These are phyloP conservation scores for Hyphantria cunea DNA, from an alignment of 1,140 invertebrate genomes.

Conservation along the genomic window DNA sequence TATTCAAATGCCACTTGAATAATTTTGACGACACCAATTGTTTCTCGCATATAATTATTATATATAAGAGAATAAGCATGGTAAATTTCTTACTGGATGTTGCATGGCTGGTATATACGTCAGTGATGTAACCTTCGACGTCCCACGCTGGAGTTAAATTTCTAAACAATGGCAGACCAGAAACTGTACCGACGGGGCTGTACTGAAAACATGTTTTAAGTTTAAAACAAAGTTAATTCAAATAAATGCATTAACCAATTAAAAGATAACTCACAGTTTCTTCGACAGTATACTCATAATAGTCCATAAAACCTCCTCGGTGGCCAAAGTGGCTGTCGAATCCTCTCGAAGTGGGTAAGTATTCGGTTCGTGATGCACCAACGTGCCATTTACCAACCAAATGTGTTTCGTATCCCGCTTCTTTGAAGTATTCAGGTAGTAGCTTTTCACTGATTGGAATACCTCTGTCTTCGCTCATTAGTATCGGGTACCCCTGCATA, in stretches of 20 bases:
- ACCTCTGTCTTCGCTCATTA: constrained; percentile 63
- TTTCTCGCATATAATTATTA: no score
- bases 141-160: constrained; percentile 84
- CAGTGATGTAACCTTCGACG: constrained; percentile 86
- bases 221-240: no score
- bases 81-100: constrained; percentile 61
- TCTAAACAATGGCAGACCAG: constrained; percentile 86
- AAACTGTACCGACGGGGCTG: constrained; percentile 44
- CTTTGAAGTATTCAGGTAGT: constrained; percentile 89
- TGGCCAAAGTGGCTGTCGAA: constrained; percentile 94
- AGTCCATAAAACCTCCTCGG: constrained; percentile 91
- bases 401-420: constrained; percentile 90
- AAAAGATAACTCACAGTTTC: constrained; percentile 78
- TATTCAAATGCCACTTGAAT: no score
- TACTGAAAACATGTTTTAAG: constrained; percentile 34
- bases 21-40: no score
- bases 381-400: constrained; percentile 97
- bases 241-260: not conserved
- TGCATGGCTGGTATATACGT: constrained; percentile 89
- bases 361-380: constrained; percentile 87
- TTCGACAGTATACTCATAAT: constrained; percentile 87
- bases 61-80: not conserved
- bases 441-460: constrained; percentile 83
- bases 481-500: constrained; percentile 71
- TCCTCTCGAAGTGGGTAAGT: constrained; percentile 90